Evolutionary conservation across 2,888 invertebrate species (phyloP).

Genomic region (Malthinus seriepunctatus): DNA sequence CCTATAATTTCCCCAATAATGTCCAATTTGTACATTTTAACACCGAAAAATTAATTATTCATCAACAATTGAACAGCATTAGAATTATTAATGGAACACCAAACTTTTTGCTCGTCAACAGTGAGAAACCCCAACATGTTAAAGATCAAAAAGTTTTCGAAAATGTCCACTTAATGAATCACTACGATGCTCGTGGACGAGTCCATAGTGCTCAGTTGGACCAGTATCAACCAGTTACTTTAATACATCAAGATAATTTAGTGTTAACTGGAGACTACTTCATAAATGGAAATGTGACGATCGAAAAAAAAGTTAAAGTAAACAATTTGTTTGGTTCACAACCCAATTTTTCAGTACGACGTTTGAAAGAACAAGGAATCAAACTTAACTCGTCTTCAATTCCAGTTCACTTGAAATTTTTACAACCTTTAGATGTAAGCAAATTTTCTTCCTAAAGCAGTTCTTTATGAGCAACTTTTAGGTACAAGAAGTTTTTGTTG

Average conservation of each 20-base stretch:
- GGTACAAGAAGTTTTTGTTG: slow-evolving; percentile 49
- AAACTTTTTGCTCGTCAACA: slow-evolving; percentile 54
- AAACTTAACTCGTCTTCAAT: slow-evolving; percentile 47
- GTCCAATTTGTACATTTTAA: slow-evolving; percentile 54
- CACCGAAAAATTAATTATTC: slow-evolving; percentile 52
- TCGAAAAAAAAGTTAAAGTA: slow-evolving; percentile 51
- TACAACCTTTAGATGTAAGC: slow-evolving; percentile 47
- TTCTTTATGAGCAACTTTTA: slow-evolving; percentile 1
- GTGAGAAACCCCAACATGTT: slow-evolving; percentile 53
- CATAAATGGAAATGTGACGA: slow-evolving; percentile 56
- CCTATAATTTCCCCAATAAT: slow-evolving; percentile 54
- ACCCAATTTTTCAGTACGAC: slow-evolving; percentile 43
- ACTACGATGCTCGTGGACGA: slow-evolving; percentile 54
- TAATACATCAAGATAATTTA: slow-evolving; percentile 51
- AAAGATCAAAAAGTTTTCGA: slow-evolving; percentile 54
- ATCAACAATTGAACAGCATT: slow-evolving; percentile 56
- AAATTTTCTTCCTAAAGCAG: background rate
- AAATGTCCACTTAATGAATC: slow-evolving; percentile 53
- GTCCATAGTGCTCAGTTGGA: slow-evolving; percentile 53
- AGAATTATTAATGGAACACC: slow-evolving; percentile 52
- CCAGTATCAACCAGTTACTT: slow-evolving; percentile 54
- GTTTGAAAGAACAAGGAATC: slow-evolving; percentile 47
- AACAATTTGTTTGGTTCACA: slow-evolving; percentile 43
- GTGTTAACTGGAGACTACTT: slow-evolving; percentile 51
- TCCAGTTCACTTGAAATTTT: slow-evolving; percentile 48